These are phyloP conservation scores for Drosophila eohydei DNA, from an alignment of 2,888 invertebrate genomes.

Conservation along the genomic window DNA sequence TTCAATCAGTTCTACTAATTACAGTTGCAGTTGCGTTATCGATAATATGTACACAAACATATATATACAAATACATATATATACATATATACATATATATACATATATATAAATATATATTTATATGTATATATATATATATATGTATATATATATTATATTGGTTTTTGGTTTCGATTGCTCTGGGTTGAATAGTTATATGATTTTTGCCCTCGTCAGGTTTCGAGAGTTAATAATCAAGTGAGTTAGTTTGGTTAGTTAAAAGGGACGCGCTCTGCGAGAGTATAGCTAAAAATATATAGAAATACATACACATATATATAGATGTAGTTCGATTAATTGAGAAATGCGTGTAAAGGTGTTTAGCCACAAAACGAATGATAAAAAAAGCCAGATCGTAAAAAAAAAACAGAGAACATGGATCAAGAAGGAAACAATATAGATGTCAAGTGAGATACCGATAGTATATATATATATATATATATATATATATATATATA, in stretches of 20 bases:
- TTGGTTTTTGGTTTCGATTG: conserved; percentile 35
- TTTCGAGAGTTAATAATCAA: conserved; percentile 29
- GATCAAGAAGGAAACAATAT: conserved; percentile 17
- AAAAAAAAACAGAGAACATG: conserved; percentile 14
- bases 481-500: not conserved
- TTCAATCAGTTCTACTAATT: conserved; percentile 34
- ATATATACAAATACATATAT: not conserved
- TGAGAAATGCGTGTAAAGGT: conserved; percentile 43
- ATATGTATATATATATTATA: not conserved
- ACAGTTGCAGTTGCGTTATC: conserved; percentile 38
- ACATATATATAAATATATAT: not conserved
- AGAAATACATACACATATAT: conserved; percentile 53
- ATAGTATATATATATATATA: not conserved
- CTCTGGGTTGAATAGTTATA: conserved; percentile 18
- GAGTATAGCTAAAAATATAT: conserved; percentile 82
- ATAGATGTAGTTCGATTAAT: conserved; percentile 66
- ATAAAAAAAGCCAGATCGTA: conserved; percentile 24
- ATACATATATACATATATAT: not conserved
- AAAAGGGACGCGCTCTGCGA: conserved; percentile 74
- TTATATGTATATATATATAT: not conserved
- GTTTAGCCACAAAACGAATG: conserved; percentile 49
- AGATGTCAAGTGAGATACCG: conserved; percentile 17
- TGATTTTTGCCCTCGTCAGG: conserved; percentile 30
- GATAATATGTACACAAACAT: conserved; percentile 10
- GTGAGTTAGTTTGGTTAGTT: conserved; percentile 41